phyloP scores from a whole-genome alignment of 2,888 invertebrate species.

The Drosophila diplacantha region DNA sequence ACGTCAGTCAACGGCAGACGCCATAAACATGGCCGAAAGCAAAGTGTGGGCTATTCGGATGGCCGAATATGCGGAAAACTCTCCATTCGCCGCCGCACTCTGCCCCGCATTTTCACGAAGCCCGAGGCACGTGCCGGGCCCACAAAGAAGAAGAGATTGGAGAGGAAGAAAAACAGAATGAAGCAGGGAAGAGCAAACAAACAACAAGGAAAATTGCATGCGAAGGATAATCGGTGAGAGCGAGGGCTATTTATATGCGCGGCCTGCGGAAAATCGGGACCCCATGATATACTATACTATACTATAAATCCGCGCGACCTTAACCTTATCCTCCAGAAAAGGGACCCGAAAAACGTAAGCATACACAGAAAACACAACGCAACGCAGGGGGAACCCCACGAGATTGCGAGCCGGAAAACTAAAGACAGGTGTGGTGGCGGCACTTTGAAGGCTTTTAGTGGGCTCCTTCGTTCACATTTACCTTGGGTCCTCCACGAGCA shows the following conservation, averaged over 20 bases:
- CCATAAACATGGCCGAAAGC: slow-evolving; percentile 23
- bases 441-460: slow-evolving; percentile 20
- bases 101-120: slow-evolving; percentile 1
- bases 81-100: neutral
- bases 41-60: slow-evolving; percentile 14
- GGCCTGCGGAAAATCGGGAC: slow-evolving; percentile 21
- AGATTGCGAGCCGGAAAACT: slow-evolving; percentile 25
- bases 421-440: slow-evolving; percentile 11
- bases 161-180: slow-evolving; percentile 15
- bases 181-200: slow-evolving; percentile 20
- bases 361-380: neutral
- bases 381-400: slow-evolving; percentile 3
- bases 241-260: slow-evolving; percentile 40
- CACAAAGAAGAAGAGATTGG: slow-evolving; percentile 12
- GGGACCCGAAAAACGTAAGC: neutral
- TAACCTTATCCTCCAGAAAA: slow-evolving; percentile 20
- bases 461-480: slow-evolving; percentile 17
- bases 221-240: slow-evolving; percentile 28
- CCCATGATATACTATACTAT: slow-evolving; percentile 7
- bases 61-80: slow-evolving; percentile 9
- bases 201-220: slow-evolving; percentile 29
- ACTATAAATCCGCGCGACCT: slow-evolving; percentile 35
- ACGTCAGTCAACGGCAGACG: slow-evolving; percentile 50
- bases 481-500: slow-evolving; percentile 22
- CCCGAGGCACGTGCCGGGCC: slow-evolving; percentile 24